Conservation (phyloP, 2,797 vertebrate genomes). For the Momotus momota region DNA sequence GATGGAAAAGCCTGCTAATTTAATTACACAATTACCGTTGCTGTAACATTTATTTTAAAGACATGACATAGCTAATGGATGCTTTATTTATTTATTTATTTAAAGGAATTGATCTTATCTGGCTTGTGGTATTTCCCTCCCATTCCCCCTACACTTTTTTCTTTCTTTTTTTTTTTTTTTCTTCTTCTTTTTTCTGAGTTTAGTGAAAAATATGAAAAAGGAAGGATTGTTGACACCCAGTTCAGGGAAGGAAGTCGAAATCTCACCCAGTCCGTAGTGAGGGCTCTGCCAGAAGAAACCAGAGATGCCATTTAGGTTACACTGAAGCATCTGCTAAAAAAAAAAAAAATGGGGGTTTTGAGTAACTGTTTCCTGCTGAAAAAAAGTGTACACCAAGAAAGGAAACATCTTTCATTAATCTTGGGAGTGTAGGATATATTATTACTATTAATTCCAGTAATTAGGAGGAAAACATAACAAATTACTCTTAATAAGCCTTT, state of each 20-base stretch:
- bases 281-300: too few species aligned
- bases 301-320: too few species aligned
- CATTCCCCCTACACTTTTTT: too few species aligned
- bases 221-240: too few species aligned
- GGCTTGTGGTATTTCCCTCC: neutral
- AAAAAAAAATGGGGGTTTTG: neutral
- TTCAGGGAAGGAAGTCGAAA: too few species aligned
- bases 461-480: conserved; percentile 72
- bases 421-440: conserved; percentile 17
- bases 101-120: neutral
- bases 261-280: too few species aligned
- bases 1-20: conserved; percentile 61
- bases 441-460: conserved; percentile 73
- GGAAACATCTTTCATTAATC: conserved; percentile 27
- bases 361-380: neutral
- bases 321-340: too few species aligned
- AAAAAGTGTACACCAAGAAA: neutral
- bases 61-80: conserved; percentile 22
- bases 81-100: conserved; percentile 41
- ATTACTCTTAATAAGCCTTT: conserved; percentile 68
- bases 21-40: conserved; percentile 66
- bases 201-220: neutral
- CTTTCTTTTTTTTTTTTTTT: neutral
- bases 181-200: neutral
- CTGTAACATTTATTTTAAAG: conserved; percentile 51